Evolutionary conservation across 1,140 invertebrate genomes (phyloP), one percentile per base, ranked within the genome.

Genomic region (Probaryconus sp.): DNA sequence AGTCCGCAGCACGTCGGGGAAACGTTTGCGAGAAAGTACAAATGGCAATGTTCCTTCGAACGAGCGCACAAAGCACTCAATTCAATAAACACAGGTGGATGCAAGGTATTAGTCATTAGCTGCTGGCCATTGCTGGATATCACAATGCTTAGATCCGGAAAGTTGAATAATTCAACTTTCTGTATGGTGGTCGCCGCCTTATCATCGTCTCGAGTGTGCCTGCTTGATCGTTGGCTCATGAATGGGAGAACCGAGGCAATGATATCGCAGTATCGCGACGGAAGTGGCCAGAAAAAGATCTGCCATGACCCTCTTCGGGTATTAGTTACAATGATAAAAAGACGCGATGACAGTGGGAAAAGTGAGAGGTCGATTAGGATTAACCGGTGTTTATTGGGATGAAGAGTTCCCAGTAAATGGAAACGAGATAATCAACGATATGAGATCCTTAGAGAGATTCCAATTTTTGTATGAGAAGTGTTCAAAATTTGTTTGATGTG

Each of bases 301-400:
- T 55, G 51, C 30, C 63, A 80, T 81, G 76, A 61, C 65, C 53
- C 73, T 51, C 30, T 72, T 70, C 61, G 78, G 78, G 79, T 81
- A 70, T 14, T 4, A 53, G 26, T 24, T 7, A 21, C 40, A 21
- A 16, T 17, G 14, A 43, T 24, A 26, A n/a, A n/a, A n/a, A 20
- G 17, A 47, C 4, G n/a, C 10, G 2, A 45, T 13, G 26, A 9
- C 1, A 6, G 18, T 2, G 14, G 14, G 21, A 43, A 43, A 43
- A 43, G 18, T 10, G 56, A n/a, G n/a, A n/a, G n/a, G n/a, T n/a
- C n/a, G n/a, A n/a, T n/a, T n/a, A n/a, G n/a, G n/a, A n/a, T n/a
- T n/a, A n/a, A n/a, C n/a, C n/a, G n/a, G n/a, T n/a, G n/a, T n/a
- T n/a, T n/a, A n/a, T n/a, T n/a, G n/a, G n/a, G n/a, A n/a, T n/a